A percentile compares a stretch with the other conserved stretches of the same genome.
Evolutionary conservation across 2,888 invertebrate genomes (phyloP).

Genomic region (Schizaphis graminum): DNA sequence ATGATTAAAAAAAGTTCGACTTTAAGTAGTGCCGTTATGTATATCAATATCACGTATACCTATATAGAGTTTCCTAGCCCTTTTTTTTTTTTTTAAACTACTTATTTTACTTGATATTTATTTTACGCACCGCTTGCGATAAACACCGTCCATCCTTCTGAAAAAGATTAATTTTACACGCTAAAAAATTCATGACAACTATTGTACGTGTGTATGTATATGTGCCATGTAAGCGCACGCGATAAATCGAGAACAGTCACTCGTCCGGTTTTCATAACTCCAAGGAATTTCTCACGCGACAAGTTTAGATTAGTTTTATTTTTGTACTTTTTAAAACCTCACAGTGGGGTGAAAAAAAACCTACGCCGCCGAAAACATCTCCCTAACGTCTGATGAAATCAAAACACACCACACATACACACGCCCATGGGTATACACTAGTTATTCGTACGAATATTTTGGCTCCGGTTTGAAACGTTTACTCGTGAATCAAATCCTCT

Average conservation of each 20-base stretch:
- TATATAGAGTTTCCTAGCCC: neutral
- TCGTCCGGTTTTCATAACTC: conserved; percentile 10
- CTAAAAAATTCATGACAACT: conserved; percentile 46
- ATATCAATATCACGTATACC: neutral
- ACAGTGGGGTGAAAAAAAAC: neutral
- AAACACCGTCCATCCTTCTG: neutral
- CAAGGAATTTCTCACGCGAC: conserved; percentile 20
- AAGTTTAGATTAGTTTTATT: conserved; percentile 43
- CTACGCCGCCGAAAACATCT: conserved; percentile 20
- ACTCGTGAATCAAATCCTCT: conserved; percentile 56
- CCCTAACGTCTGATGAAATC: conserved; percentile 28
- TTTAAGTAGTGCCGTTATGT: neutral
- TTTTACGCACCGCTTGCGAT: neutral
- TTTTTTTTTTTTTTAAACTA: neutral
- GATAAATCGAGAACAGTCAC: conserved; percentile 3
- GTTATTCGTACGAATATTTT: conserved; percentile 36
- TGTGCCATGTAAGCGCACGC: neutral
- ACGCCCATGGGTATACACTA: neutral
- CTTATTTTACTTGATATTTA: neutral
- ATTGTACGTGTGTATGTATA: neutral
- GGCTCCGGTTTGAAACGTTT: conserved; percentile 47
- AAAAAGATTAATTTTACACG: conserved; percentile 33
- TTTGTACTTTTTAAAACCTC: conserved; percentile 5
- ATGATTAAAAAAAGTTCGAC: neutral
- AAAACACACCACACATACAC: neutral